Base-by-base conservation (phyloP, 2,888 invertebrate genomes). In the Magallana nippona region DNA sequence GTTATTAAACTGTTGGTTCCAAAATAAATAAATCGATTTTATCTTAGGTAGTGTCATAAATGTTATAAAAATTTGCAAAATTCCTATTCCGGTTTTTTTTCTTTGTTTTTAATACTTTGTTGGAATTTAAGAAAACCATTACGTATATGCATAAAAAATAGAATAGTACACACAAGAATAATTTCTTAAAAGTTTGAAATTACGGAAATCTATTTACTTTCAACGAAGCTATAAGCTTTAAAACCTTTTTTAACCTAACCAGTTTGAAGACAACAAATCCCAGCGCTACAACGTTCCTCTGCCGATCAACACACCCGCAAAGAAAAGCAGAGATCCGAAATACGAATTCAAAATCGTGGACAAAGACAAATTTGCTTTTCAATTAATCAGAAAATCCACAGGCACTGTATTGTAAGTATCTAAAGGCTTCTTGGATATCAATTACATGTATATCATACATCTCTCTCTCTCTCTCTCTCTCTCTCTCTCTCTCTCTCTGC, bases 301-400 rank as follows among this genome's bases (percentile, higher is more conserved):
- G 19, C 22, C 81, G 0, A 55, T 91, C 55, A 85, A 89, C 27
- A 83, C 91, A 15, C 90, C 90, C 27, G 77, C 83, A 1, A 60
- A n/a, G n/a, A 60, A n/a, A 15, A 10, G 71, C 10, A 86, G 83
- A 79, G 78, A 87, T 44, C 86, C 87, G 1, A 83, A 84, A 60
- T 91, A 90, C 63, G 85, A 86, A 10, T 78, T 92, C 19, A 84
- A 81, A 15, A 86, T 91, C 17, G 89, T 89, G n/a, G 89, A 87
- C 84, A 89, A 88, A 77, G 85, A 89, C n/a, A 89, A 90, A n/a
- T 93, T 94, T 88, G 90, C 91, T 32, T 93, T 94, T 89, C 90
- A 91, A 83, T 90, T 94, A 55, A 88, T 90, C 62, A 83, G 92
- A 62, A 85, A 84, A n/a, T 88, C 88, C 10, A 91, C 90, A 5